Conservation (phyloP, 2,888 invertebrate species). For the Magallana nippona region DNA sequence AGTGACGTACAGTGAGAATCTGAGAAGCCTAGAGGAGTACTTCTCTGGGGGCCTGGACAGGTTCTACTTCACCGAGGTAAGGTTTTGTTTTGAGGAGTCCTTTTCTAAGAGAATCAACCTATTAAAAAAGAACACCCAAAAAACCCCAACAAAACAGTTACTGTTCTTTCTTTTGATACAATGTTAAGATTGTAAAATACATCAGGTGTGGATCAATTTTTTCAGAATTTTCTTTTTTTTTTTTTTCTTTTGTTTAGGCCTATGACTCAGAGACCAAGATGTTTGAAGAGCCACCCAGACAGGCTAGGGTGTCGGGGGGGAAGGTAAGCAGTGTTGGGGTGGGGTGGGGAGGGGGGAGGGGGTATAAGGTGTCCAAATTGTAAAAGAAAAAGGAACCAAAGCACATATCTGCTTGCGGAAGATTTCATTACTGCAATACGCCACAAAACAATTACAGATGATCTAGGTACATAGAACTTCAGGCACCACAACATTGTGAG, state of each 20-base stretch:
- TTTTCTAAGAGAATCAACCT: too few species aligned
- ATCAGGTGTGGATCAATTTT: not conserved
- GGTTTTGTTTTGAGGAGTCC: not conserved
- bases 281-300: conserved; percentile 84
- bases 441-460: too few species aligned
- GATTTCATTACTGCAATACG: too few species aligned
- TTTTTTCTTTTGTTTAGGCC: conserved; percentile 81
- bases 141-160: too few species aligned
- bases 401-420: too few species aligned
- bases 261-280: conserved; percentile 83
- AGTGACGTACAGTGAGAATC: conserved; percentile 85
- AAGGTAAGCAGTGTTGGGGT: conserved; percentile 81
- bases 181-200: too few species aligned
- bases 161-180: too few species aligned
- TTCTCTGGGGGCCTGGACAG: conserved; percentile 84
- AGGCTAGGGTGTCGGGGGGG: conserved; percentile 84
- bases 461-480: not conserved
- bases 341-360: too few species aligned
- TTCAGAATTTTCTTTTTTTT: not conserved
- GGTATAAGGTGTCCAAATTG: too few species aligned
- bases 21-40: conserved; percentile 83
- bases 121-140: too few species aligned
- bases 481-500: too few species aligned
- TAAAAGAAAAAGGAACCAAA: too few species aligned
- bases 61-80: conserved; percentile 86